Percentiles rank a stretch among this genome's conserved stretches.
phyloP scores from a whole-genome alignment of 2,797 vertebrate genomes.

The Miichthys miiuy region DNA sequence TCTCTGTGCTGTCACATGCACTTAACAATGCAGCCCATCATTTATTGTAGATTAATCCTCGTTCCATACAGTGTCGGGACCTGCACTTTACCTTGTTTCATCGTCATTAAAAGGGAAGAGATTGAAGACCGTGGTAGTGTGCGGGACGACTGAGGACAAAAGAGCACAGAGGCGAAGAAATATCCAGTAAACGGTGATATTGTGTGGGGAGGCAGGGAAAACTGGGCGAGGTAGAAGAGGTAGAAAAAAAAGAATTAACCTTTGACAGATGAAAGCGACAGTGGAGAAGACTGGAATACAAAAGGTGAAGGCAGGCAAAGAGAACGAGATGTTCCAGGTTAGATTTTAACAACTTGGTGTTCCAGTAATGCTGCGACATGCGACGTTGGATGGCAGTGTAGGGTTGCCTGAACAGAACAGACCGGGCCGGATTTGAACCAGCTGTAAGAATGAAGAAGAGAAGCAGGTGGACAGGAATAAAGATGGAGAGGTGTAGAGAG shows the following conservation, averaged over 20 bases:
- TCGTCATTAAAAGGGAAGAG: constrained; percentile 60
- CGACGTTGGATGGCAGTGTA: constrained; percentile 9
- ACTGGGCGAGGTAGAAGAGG: constrained; percentile 5
- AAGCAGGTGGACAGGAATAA: constrained; percentile 16
- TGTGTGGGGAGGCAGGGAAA: constrained; percentile 41
- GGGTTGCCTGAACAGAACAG: constrained; percentile 33
- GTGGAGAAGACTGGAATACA: constrained; percentile 32
- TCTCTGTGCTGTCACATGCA: constrained; percentile 68
- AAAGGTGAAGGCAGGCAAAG: constrained; percentile 26
- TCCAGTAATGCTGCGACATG: constrained; percentile 17
- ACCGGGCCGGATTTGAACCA: constrained; percentile 2
- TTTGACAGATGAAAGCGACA: constrained; percentile 46
- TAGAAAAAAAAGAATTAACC: constrained; percentile 27
- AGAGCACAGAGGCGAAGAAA: constrained; percentile 34
- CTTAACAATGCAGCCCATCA: constrained; percentile 75
- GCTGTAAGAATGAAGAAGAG: not conserved
- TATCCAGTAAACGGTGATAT: constrained; percentile 41
- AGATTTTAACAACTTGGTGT: constrained; percentile 32
- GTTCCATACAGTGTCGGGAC: constrained; percentile 55
- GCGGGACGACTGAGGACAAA: constrained; percentile 40
- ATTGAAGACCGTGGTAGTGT: constrained; percentile 33
- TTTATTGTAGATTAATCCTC: constrained; percentile 72
- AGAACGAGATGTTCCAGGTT: constrained; percentile 55
- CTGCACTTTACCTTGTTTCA: constrained; percentile 68
- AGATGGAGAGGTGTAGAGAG: constrained; percentile 37